Base-by-base conservation (phyloP, 2,113 vertebrate species). In the Fregetta grallaria region DNA sequence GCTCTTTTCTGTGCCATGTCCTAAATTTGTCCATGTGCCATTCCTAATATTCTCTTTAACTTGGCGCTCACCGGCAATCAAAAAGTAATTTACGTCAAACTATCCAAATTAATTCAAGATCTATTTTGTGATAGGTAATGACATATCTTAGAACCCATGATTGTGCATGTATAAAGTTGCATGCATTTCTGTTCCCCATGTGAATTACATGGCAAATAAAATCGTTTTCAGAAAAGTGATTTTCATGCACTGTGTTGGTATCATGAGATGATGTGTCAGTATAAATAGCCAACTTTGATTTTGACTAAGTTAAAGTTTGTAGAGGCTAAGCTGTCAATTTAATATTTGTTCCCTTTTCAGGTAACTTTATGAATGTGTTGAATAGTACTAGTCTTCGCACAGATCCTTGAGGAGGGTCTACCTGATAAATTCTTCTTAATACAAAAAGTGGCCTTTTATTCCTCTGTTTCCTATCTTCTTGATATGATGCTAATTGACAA, bases 11-110 rank as follows among this genome's bases (percentile, higher is more conserved):
- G 34, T 30, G 34, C 15, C 11, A 16, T 47, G 38, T 49, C 79
- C 21, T n/a, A 29, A 29, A 19, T 26, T 40, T 59, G 40, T 53
- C 78, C 23, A 7, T 47, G 45, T 61, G 23, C 40, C 9, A 0
- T 63, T 70, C 20, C 16, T 47, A 55, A 32, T 34, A 38, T 10
- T 42, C 5, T 13, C 30, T 61, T 34, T 12, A 42, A 56, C 14
- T 36, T 7, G 0, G 10, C 0, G 1, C 50, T 72, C n/a, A 14
- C 19, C 58, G 72, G 50, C 23, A 49, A 13, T 42, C 25, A 26
- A 12, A 63, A 53, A 36, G 11, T 53, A 49, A 30, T 14, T 66
- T 44, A 52, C 27, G 32, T 77, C 11, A 26, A 49, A 30, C 21
- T 36, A 10, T 42, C 11, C 56, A 62, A 40, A 47, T 63, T 7